Evolutionary conservation across 2,888 invertebrate species (phyloP).

Genomic region (Magallana nippona): DNA sequence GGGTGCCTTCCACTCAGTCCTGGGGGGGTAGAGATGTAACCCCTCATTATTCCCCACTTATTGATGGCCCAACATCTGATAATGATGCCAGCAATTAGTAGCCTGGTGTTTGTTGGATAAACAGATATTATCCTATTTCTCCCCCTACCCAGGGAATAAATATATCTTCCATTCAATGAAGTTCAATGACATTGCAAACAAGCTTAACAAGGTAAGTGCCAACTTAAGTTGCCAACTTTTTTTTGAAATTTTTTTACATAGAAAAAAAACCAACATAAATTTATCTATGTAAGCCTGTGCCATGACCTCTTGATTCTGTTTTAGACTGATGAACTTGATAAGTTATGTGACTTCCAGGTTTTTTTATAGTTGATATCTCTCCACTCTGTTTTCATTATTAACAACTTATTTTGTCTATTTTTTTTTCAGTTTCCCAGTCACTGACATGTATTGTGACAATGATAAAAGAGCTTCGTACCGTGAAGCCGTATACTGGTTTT

Average conservation of each 20-base stretch:
- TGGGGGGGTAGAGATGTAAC: not conserved
- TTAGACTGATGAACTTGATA: too few species aligned
- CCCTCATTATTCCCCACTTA: not conserved
- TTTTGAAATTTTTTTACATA: not conserved
- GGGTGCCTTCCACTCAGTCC: not conserved
- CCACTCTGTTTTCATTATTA: too few species aligned
- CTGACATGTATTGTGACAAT: not conserved
- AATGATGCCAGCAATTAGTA: slow-evolving; percentile 15
- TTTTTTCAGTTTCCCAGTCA: not conserved
- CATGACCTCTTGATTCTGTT: too few species aligned
- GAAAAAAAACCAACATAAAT: too few species aligned
- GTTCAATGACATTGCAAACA: slow-evolving; percentile 7
- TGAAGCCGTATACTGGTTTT: not conserved
- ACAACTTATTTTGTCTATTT: too few species aligned
- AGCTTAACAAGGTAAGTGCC: not conserved
- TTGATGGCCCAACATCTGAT: not conserved
- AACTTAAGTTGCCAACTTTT: not conserved
- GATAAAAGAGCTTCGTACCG: not conserved
- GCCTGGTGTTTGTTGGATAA: slow-evolving; percentile 1
- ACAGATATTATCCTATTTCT: not conserved
- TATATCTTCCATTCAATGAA: too few species aligned
- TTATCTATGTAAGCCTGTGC: too few species aligned
- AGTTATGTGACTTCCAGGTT: too few species aligned
- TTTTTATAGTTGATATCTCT: too few species aligned
- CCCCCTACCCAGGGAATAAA: not conserved